A percentile compares a stretch with the other conserved stretches of the same genome.
Conservation (phyloP, 2,888 invertebrate species). For the Pseudoips prasinana region DNA sequence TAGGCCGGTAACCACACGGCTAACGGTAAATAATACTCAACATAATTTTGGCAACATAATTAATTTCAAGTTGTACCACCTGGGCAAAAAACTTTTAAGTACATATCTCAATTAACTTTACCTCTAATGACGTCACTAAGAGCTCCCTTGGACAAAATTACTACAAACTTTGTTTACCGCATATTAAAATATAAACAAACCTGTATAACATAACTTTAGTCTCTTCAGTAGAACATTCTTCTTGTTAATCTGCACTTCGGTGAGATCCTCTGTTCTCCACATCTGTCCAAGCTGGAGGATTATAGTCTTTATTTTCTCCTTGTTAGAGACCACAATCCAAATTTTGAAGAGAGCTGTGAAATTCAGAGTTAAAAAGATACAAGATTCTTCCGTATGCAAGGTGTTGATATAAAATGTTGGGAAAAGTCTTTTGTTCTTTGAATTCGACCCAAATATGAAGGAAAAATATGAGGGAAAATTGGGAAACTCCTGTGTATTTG, state of each 20-base stretch:
- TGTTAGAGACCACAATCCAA: conserved; percentile 24
- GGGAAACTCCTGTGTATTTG: conserved; percentile 21
- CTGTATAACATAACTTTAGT: conserved; percentile 41
- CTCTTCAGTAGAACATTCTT: conserved; percentile 40
- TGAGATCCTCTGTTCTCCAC: conserved; percentile 33
- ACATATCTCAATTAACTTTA: conserved; percentile 32
- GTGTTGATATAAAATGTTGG: conserved; percentile 26
- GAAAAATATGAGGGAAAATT: conserved; percentile 25
- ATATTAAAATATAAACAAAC: conserved; percentile 33
- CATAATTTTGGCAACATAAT: conserved; percentile 18
- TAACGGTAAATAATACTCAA: conserved; percentile 8
- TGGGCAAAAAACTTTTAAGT: conserved; percentile 32
- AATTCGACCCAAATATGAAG: conserved; percentile 24
- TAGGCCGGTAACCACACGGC: too few species aligned
- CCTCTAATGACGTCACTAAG: conserved; percentile 15
- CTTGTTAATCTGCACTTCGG: conserved; percentile 36
- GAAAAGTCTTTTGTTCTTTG: conserved; percentile 31
- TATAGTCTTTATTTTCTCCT: conserved; percentile 28
- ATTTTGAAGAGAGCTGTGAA: conserved; percentile 36
- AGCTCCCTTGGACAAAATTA: conserved; percentile 29
- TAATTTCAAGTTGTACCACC: conserved; percentile 24
- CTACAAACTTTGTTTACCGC: conserved; percentile 19
- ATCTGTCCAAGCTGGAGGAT: conserved; percentile 31
- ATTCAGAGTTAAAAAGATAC: conserved; percentile 20
- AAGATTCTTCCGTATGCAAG: conserved; percentile 26